Evolutionary conservation across 2,797 vertebrate species (phyloP).

Genomic region (Glossophaga mutica): DNA sequence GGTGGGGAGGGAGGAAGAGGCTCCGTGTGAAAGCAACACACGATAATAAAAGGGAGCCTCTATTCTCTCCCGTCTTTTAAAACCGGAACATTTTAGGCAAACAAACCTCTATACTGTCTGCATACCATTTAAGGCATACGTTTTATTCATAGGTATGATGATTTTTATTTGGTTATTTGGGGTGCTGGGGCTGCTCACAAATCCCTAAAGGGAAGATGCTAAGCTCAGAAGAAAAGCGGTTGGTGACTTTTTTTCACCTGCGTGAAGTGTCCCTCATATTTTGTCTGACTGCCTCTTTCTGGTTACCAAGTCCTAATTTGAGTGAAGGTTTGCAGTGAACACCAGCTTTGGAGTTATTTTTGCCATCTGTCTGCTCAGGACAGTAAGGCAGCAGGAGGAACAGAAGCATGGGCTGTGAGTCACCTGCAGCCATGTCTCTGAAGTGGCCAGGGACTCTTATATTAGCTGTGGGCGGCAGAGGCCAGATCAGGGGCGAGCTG

Average conservation of each 20-base stretch:
- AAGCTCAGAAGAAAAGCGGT: background rate
- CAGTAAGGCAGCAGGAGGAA: background rate
- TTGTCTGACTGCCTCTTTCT: background rate
- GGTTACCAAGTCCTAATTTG: background rate
- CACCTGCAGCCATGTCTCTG: background rate
- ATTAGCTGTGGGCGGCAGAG: background rate
- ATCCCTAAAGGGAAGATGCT: background rate
- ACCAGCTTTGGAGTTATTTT: background rate
- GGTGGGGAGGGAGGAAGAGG: background rate
- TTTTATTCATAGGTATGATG: background rate
- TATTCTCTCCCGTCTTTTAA: background rate
- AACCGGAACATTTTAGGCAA: background rate
- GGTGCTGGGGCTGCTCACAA: background rate
- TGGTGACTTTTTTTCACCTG: background rate
- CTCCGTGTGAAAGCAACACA: background rate
- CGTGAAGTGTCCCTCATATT: background rate
- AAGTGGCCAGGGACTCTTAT: background rate
- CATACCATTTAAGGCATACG: background rate
- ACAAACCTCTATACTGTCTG: background rate
- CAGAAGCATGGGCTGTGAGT: background rate
- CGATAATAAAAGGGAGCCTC: background rate
- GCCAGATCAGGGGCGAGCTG: background rate
- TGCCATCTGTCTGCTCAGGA: background rate
- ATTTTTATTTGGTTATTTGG: background rate
- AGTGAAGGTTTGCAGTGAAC: background rate